These are phyloP conservation scores for Coryphaenoides rupestris DNA, from an alignment of 2,113 vertebrate species.

Conservation along the genomic window DNA sequence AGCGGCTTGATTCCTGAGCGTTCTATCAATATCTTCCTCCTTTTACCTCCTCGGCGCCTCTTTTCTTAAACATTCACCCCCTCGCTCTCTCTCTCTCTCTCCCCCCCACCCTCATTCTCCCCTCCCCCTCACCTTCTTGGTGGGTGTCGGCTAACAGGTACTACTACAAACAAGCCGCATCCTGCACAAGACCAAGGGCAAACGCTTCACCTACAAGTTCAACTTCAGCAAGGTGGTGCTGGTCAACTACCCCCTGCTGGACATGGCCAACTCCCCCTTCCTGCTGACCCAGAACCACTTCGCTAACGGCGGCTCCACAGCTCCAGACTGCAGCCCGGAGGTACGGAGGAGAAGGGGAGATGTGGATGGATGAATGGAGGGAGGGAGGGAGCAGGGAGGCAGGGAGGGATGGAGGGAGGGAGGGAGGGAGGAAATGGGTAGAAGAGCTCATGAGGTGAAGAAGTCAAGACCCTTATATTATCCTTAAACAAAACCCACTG, in stretches of 20 bases:
- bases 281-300: constrained; percentile 38
- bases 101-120: constrained; percentile 24
- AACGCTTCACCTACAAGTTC: constrained; percentile 94
- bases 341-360: neutral
- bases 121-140: constrained; percentile 19
- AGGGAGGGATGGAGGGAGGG: neutral
- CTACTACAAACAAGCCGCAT: constrained; percentile 94
- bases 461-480: neutral
- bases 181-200: constrained; percentile 93
- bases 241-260: constrained; percentile 87
- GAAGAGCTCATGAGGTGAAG: neutral
- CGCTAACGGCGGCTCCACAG: neutral
- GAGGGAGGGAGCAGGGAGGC: neutral
- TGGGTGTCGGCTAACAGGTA: constrained; percentile 70
- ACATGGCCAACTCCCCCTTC: constrained; percentile 83
- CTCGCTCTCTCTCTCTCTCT: constrained; percentile 37
- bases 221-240: constrained; percentile 93
- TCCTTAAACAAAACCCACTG: neutral
- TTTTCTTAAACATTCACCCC: too few species aligned
- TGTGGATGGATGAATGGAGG: neutral
- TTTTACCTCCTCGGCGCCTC: constrained; percentile 31
- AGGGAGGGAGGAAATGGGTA: too few species aligned
- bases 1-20: neutral
- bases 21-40: constrained; percentile 56
- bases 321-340: constrained; percentile 1